Conservation (phyloP, 2,113 vertebrate genomes). For the Anser cygnoides region DNA sequence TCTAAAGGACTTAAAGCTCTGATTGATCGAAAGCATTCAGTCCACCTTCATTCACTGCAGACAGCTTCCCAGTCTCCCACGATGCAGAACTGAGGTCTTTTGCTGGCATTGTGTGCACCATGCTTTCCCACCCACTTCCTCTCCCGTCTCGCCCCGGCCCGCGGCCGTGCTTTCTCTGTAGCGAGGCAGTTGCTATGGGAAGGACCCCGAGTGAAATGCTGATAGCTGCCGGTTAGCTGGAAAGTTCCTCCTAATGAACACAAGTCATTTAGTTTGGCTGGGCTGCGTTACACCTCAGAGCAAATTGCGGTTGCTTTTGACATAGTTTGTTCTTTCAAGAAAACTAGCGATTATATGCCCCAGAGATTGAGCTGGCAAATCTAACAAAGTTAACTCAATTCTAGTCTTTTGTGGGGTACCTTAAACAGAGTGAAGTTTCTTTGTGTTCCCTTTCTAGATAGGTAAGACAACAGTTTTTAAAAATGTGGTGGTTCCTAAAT, state of each 20-base stretch:
- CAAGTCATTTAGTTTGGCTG: neutral
- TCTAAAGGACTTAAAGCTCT: conserved; percentile 41
- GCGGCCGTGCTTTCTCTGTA: neutral
- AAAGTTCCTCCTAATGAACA: neutral
- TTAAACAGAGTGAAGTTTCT: conserved; percentile 63
- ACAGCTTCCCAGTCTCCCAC: conserved; percentile 20
- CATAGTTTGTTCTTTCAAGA: conserved; percentile 11
- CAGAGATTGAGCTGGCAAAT: conserved; percentile 34
- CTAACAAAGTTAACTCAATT: conserved; percentile 58
- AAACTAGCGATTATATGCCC: neutral
- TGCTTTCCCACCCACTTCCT: conserved; percentile 36
- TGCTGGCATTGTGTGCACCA: neutral
- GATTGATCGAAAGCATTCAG: conserved; percentile 18
- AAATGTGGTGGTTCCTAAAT: conserved; percentile 74
- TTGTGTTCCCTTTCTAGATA: conserved; percentile 68
- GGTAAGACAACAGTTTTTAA: conserved; percentile 64
- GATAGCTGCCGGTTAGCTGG: neutral
- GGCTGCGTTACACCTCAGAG: conserved; percentile 20
- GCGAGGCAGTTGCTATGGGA: conserved; percentile 20
- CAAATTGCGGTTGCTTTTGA: conserved; percentile 26
- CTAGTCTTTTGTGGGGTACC: conserved; percentile 48
- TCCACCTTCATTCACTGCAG: neutral
- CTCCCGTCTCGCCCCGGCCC: neutral
- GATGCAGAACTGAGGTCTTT: neutral
- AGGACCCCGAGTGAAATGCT: neutral